Conservation (phyloP, 2,797 vertebrate species). For the Acanthornis magna region DNA sequence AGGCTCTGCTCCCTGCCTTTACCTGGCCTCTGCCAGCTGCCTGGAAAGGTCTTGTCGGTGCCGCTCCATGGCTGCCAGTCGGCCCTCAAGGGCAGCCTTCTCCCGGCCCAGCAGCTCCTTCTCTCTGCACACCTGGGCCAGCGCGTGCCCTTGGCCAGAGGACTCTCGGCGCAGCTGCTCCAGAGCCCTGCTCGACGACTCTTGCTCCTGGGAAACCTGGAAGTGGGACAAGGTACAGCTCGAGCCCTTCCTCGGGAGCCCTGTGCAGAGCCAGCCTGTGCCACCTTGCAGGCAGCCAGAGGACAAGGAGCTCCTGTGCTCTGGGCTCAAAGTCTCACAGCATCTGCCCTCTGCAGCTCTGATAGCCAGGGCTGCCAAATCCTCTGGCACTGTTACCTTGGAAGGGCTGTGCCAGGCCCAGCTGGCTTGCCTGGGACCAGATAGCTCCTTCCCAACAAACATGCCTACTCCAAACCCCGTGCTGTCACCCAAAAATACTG, state of each 20-base stretch:
- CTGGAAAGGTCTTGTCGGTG: slow-evolving; percentile 69
- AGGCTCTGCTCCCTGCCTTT: not conserved
- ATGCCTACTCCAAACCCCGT: not conserved
- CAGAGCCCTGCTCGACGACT: slow-evolving; percentile 53
- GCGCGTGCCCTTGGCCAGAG: slow-evolving; percentile 14
- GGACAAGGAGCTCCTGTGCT: no score
- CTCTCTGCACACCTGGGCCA: slow-evolving; percentile 60
- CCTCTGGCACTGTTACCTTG: not conserved
- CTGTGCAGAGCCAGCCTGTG: no score
- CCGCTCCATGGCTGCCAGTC: slow-evolving; percentile 59
- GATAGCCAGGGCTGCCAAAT: not conserved
- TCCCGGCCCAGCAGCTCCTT: slow-evolving; percentile 76
- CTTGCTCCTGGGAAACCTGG: no score
- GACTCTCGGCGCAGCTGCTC: slow-evolving; percentile 71
- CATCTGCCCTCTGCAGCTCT: no score
- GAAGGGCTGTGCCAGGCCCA: not conserved
- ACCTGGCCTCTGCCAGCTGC: slow-evolving; percentile 81
- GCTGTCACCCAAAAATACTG: not conserved
- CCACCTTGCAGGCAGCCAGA: no score
- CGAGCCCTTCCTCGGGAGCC: no score
- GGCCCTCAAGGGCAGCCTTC: slow-evolving; percentile 73
- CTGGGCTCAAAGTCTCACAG: no score
- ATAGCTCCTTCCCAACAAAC: not conserved
- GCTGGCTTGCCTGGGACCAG: not conserved
- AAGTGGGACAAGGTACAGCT: no score